Base-by-base conservation (phyloP, 2,797 vertebrate genomes). In the Picus viridis region DNA sequence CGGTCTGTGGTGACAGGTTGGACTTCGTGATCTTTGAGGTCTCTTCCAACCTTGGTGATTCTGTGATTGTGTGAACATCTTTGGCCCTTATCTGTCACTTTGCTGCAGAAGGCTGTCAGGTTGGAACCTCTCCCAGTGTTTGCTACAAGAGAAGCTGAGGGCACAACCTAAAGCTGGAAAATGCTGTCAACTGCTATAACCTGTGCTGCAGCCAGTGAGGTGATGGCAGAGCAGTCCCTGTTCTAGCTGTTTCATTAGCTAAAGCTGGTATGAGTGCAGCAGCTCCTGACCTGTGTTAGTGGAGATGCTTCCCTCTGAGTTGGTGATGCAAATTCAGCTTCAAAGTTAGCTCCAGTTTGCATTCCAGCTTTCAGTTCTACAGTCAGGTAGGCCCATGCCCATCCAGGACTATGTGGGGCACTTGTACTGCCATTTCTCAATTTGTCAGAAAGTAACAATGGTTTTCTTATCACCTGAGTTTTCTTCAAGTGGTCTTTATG, bases 101-200 rank as follows among this genome's bases (percentile, higher is more conserved):
- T 24, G 43, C 6, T 57, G 22, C 4, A 47, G n/a, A 43, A 39
- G 24, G 62, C 36, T 22, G 20, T 26, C 6, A 19, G 4, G 16
- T 1, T 16, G 34, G 30, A 3, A 26, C 29, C 47, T 29, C 23
- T 68, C 27, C 18, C 16, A 1, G 1, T 1, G 17, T 6, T 9
- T 0, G 0, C n/a, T n/a, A 49, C 6, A 15, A 83, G 41, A 47
- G 47, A 47, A 47, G 45, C 16, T 16, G 1, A 45, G 27, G 36
- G 26, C 68, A 61, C n/a, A 49, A 11, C 7, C 30, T 23, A 6
- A 29, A 62, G 64, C 32, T 39, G 14, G 10, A 32, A n/a, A 2
- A 2, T 8, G 16, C n/a, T 18, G 34, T 18, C 7, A 2, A 8
- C 47, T 47, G 47, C 47, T 47, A 20, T 47, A 7, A 19, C n/a